Base-by-base conservation (phyloP, 23 tunicate genomes). In the Styela plicata region DNA sequence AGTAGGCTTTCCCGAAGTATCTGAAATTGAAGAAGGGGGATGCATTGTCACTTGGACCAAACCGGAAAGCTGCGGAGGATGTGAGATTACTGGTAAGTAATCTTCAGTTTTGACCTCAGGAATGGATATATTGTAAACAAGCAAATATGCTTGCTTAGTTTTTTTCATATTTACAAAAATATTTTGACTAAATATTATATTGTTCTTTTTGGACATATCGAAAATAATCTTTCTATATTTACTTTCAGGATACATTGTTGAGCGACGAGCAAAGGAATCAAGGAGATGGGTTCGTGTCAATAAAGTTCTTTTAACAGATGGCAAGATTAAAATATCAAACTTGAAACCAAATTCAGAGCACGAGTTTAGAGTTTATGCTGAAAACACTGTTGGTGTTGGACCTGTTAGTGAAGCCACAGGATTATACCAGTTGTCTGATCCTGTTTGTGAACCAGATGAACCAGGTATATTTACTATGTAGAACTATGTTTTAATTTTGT, bases 341-440 rank as follows among this genome's bases (percentile, higher is more conserved):
- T 65, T 95, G n/a, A 83, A 80, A 31, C 86, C 83, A 53, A 86
- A 79, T 20, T 65, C 96, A 25, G 81, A 86, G 20, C 91, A 86
- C 30, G 89, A 95, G 44, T 95, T 95, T 78, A 68, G 99, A 28
- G 89, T 90, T 27, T 95, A 87, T 75, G 96, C 99, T 36, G 89
- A 86, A 78, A 95, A 95, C 73, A 90, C 86, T 5, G 96, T 89
- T 44, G 99, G 99, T 17, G 78, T 87, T 80, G 89, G 96, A 18
- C 69, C 68, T n/a, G 69, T 89, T 3, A 89, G 96, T 37, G 91
- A 79, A 26, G 20, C 96, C 16, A 63, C 96, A 20, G 96, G 87
- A 73, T 67, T 74, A 22, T 80, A 86, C 21, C 24, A 13, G 23
- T 37, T 95, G 44, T 29, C 64, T 22, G 99, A 95, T 63, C 96